phyloP scores from a whole-genome alignment of 2,888 invertebrate species.

The Dorcus parallelipipedus region DNA sequence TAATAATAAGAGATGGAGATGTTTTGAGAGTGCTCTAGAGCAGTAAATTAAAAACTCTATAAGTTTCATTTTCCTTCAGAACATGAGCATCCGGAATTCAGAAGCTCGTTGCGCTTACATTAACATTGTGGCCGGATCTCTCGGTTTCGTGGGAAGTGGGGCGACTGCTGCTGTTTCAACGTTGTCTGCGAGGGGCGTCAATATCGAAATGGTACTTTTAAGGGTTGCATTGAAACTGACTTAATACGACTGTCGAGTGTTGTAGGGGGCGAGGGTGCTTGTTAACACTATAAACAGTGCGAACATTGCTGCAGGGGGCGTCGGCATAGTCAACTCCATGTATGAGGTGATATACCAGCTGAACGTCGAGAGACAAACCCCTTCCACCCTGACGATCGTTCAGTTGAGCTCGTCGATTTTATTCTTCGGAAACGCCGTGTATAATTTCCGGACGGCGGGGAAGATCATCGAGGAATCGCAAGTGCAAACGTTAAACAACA shows the following conservation, averaged over 20 bases:
- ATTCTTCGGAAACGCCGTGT: constrained; percentile 33
- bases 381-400: constrained; percentile 25
- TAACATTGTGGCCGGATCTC: constrained; percentile 56
- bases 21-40: no score
- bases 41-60: not conserved
- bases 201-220: constrained; percentile 48
- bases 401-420: constrained; percentile 31
- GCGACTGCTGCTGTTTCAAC: constrained; percentile 36
- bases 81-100: constrained; percentile 51
- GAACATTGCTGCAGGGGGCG: constrained; percentile 37
- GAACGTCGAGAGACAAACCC: constrained; percentile 20
- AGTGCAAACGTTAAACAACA: constrained; percentile 52
- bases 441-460: constrained; percentile 24
- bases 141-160: constrained; percentile 56
- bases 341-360: constrained; percentile 10
- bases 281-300: constrained; percentile 34
- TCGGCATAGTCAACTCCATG: constrained; percentile 31
- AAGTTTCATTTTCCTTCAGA: constrained; percentile 18
- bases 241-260: no score
- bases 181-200: constrained; percentile 42
- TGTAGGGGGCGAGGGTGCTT: constrained; percentile 27
- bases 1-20: no score
- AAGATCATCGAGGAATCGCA: constrained; percentile 52
- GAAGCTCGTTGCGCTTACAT: constrained; percentile 61
- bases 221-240: no score